Percentiles rank a stretch among this genome's conserved stretches.
Evolutionary conservation across 1,140 invertebrate genomes (phyloP).

Genomic region (Drosophila nasuta): DNA sequence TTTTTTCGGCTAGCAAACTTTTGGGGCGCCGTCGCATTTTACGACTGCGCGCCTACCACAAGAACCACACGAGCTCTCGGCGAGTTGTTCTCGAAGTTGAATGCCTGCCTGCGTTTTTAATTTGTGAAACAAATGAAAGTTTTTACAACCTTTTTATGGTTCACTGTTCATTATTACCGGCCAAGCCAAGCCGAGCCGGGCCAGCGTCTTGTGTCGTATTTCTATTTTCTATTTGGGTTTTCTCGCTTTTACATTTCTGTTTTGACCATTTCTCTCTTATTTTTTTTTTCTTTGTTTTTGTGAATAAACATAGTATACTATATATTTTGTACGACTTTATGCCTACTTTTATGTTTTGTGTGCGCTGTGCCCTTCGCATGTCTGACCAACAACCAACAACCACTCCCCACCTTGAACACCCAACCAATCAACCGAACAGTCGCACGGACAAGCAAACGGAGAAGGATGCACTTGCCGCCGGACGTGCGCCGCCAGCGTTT

Average conservation of each 20-base stretch:
- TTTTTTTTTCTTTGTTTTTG: conserved; percentile 45
- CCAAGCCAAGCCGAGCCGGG: conserved; percentile 14
- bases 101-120: conserved; percentile 60
- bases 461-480: conserved; percentile 87
- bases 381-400: conserved; percentile 43
- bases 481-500: conserved; percentile 92
- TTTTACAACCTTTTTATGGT: conserved; percentile 83
- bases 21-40: conserved; percentile 61
- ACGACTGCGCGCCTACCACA: conserved; percentile 48
- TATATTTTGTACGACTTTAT: conserved; percentile 74
- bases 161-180: conserved; percentile 79
- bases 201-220: conserved; percentile 58
- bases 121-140: conserved; percentile 82
- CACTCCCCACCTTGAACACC: conserved; percentile 3
- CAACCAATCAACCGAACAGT: conserved; percentile 86
- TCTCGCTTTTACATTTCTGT: conserved; percentile 7
- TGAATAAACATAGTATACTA: conserved; percentile 49
- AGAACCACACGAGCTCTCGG: too few relatives aligned
- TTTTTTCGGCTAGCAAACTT: conserved; percentile 26
- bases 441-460: conserved; percentile 89
- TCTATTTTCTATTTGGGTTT: conserved; percentile 40
- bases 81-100: conserved; percentile 13
- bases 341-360: conserved; percentile 79
- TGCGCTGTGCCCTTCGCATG: conserved; percentile 61
- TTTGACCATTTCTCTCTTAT: background rate